Conservation (phyloP, 2,888 invertebrate species). For the Spilosoma lubricipeda region DNA sequence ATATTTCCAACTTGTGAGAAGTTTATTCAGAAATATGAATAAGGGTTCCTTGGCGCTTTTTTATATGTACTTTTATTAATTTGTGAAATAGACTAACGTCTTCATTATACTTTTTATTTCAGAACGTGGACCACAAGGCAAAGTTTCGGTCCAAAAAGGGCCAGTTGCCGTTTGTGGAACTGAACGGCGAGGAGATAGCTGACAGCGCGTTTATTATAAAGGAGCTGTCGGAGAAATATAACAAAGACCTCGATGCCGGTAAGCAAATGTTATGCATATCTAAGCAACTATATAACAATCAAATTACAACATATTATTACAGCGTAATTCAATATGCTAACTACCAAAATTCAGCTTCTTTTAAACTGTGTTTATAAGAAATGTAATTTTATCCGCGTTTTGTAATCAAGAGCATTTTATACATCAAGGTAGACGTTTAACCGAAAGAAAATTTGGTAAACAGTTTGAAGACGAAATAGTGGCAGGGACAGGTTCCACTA, state of each 20-base stretch:
- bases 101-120: conserved; percentile 65
- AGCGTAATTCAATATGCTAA: conserved; percentile 1
- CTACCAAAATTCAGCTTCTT: not conserved
- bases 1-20: no score
- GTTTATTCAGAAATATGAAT: no score
- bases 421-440: not conserved
- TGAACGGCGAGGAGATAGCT: conserved; percentile 97
- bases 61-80: not conserved
- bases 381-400: not conserved
- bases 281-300: not conserved
- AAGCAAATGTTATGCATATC: conserved; percentile 38
- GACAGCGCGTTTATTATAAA: conserved; percentile 97
- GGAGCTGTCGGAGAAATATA: conserved; percentile 93
- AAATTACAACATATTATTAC: conserved; percentile 6
- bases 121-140: conserved; percentile 98
- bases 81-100: not conserved
- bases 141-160: conserved; percentile 98
- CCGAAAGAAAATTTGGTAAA: not conserved
- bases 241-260: conserved; percentile 93
- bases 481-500: no score
- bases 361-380: not conserved
- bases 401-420: not conserved
- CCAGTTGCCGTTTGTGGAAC: conserved; percentile 96
- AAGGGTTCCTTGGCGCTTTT: not conserved
- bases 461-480: no score